A percentile compares a stretch with the other conserved stretches of the same genome.
phyloP scores from a whole-genome alignment of 2,888 invertebrate species.

The Ophion ventricosus region DNA sequence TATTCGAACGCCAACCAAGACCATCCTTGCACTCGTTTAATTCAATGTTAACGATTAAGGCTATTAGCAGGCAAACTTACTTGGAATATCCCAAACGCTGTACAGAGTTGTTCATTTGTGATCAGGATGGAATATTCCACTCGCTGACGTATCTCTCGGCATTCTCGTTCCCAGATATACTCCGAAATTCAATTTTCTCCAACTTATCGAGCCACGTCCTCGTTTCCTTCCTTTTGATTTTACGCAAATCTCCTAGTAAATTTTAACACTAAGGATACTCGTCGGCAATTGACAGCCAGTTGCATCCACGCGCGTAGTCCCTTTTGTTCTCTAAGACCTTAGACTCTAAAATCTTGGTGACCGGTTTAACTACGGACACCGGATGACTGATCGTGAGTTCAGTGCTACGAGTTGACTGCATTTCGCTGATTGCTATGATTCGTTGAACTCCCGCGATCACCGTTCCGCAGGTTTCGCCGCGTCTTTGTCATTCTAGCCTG shows the following conservation, averaged over 20 bases:
- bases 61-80: slow-evolving; percentile 73
- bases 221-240: not conserved
- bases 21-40: not conserved
- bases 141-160: slow-evolving; percentile 70
- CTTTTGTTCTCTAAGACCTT: slow-evolving; percentile 34
- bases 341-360: slow-evolving; percentile 37
- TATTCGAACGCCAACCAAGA: not conserved
- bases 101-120: slow-evolving; percentile 81
- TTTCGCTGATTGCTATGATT: slow-evolving; percentile 28
- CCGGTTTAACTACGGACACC: slow-evolving; percentile 20
- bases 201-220: not conserved
- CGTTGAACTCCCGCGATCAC: slow-evolving; percentile 13
- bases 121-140: slow-evolving; percentile 75
- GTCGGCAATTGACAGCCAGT: not conserved
- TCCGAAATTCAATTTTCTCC: slow-evolving; percentile 6
- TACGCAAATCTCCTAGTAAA: not conserved
- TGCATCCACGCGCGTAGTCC: slow-evolving; percentile 8
- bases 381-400: slow-evolving; percentile 24
- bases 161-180: slow-evolving; percentile 39
- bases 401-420: slow-evolving; percentile 56
- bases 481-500: slow-evolving; percentile 34
- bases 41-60: not conserved
- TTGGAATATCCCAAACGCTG: slow-evolving; percentile 82
- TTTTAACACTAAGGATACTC: not conserved
- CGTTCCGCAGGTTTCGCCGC: slow-evolving; percentile 13